Evolutionary conservation across 2,888 invertebrate genomes (phyloP), one percentile per base, ranked within the genome.

Genomic region (Hirtodrosophila confusa): DNA sequence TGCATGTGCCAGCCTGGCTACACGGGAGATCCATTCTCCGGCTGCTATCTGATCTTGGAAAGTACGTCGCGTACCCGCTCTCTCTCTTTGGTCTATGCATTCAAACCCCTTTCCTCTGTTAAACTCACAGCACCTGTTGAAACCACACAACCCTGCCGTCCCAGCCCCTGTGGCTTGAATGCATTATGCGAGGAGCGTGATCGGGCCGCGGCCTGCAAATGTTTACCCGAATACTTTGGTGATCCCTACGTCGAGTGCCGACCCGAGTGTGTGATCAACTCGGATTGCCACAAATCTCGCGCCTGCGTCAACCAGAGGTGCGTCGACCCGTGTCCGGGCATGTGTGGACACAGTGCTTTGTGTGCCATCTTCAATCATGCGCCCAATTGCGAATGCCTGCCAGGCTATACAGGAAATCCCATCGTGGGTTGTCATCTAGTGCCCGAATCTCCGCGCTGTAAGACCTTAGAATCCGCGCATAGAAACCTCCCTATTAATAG

Each of bases 301-400:
- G 94, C 95, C 23, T 95, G 95, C 80, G 93, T 93, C 56, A 95
- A 94, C 89, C 94, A 94, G 83, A 96, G 96, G 93, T 97, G 97
- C 90, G 93, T 93, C 82, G 95, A 97, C 91, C 97, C 97, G 8
- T 97, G 97, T 86, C 94, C 95, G 17, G 96, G 96, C 74, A 95
- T 95, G 60, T 97, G 97, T 89, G 97, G 96, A 41, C 92, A 95
- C 84, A 96, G 96, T 88, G 96, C 97, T 5, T 93, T 94, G 85
- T 95, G 95, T 93, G 93, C 75, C 60, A 94, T 94, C 9, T 92
- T 94, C 57, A 94, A 94, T 87, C 95, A 95, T 89, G 93, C 94
- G 37, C 95, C 95, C 4, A 93, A 93, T 78, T 95, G 95, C 83
- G 93, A 92, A 67, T 95, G 95, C 86, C 92, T 93, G 29, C 89